Conservation (phyloP, 1,140 invertebrate genomes). For the Calliopsis andreniformis region DNA sequence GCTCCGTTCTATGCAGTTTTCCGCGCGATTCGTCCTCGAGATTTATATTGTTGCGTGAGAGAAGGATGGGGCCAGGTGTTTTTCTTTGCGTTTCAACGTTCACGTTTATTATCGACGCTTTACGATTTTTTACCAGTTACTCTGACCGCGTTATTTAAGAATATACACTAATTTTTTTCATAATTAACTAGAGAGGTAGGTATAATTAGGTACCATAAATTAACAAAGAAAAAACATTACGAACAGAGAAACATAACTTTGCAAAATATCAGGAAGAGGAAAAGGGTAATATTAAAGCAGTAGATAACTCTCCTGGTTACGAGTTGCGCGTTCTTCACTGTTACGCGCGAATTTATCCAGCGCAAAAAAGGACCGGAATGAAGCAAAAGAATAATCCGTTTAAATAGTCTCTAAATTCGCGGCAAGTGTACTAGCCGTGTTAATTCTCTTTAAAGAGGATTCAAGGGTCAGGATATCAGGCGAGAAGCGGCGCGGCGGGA, state of each 20-base stretch:
- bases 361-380: slow-evolving; percentile 29
- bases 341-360: slow-evolving; percentile 13
- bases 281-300: too few relatives aligned
- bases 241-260: too few relatives aligned
- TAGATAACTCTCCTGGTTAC: neutral
- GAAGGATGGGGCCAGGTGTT: neutral
- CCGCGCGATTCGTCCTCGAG: neutral
- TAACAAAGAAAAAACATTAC: too few relatives aligned
- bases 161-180: too few relatives aligned
- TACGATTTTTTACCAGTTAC: too few relatives aligned
- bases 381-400: slow-evolving; percentile 44
- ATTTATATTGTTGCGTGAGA: neutral
- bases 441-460: slow-evolving; percentile 46
- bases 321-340: neutral
- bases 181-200: too few relatives aligned
- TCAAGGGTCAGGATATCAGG: slow-evolving; percentile 31
- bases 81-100: neutral
- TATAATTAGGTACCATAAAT: too few relatives aligned
- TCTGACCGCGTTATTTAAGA: too few relatives aligned
- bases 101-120: neutral
- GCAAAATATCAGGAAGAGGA: too few relatives aligned
- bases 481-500: slow-evolving; percentile 1
- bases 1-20: slow-evolving; percentile 17
- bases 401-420: slow-evolving; percentile 46
- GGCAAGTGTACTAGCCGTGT: slow-evolving; percentile 1